Percentiles rank a stretch among this genome's conserved stretches.
Evolutionary conservation across 2,113 vertebrate species (phyloP).

Genomic region (Dunckerocampus dactyliophorus): DNA sequence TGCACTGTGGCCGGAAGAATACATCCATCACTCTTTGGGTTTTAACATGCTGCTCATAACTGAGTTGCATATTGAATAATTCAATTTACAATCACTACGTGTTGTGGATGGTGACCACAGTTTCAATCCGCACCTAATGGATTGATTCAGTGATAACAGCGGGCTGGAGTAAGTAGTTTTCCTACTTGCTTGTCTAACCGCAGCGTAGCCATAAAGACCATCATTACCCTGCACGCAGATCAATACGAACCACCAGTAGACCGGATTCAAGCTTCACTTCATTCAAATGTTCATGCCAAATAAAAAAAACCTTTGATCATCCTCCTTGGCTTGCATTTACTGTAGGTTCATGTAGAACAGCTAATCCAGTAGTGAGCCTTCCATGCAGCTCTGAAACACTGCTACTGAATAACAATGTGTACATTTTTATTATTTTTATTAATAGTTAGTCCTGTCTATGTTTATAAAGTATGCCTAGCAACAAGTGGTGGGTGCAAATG

Average conservation of each 20-base stretch:
- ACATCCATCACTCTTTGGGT: conserved; percentile 67
- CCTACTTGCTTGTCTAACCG: conserved; percentile 61
- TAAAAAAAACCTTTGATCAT: conserved; percentile 24
- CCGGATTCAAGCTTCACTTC: conserved; percentile 35
- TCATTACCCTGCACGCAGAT: conserved; percentile 66
- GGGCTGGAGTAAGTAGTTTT: conserved; percentile 64
- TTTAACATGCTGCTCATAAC: conserved; percentile 71
- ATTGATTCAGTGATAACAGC: conserved; percentile 64
- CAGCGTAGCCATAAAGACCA: conserved; percentile 65
- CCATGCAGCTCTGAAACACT: background rate
- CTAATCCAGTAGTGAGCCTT: background rate
- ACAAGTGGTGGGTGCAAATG: no score
- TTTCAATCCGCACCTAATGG: conserved; percentile 73
- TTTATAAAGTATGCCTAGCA: no score
- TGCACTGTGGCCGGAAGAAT: conserved; percentile 43
- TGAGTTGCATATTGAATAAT: conserved; percentile 72
- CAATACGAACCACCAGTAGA: conserved; percentile 61
- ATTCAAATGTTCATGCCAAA: conserved; percentile 35
- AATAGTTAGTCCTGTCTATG: no score
- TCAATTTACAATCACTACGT: conserved; percentile 70
- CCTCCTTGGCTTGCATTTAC: conserved; percentile 12
- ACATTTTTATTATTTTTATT: background rate
- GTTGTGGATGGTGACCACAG: conserved; percentile 70
- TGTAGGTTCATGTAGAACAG: background rate
- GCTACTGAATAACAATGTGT: background rate